Base-by-base conservation (phyloP, 1,140 invertebrate genomes). In the Temnothorax longispinosus region DNA sequence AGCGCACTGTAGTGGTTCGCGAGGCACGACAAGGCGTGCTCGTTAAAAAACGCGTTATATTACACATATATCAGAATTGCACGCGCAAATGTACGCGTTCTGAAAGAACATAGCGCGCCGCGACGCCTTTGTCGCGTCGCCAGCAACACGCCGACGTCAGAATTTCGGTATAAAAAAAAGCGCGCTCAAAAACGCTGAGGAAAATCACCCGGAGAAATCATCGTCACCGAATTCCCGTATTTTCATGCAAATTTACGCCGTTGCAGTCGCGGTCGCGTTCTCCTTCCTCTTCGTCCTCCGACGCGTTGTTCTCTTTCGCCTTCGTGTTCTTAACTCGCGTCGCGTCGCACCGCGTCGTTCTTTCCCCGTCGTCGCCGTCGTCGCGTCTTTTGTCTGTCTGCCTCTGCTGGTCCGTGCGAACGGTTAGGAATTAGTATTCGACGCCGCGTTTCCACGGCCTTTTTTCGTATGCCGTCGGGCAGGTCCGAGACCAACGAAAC, bases 381-480 rank as follows among this genome's bases (percentile, higher is more conserved):
- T 67, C 85, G 50, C 77, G 71, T 54, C 75, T 58, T 69, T 86
- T 80, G 67, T 72, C 54, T 35, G 50, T 44, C 18, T 44, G 21
- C 50, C 13, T 41, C 27, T 27, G 32, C 4, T 38, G 38, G 69
- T 35, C 52, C 52, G 89, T 89, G 82, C 60, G 56, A 60, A 71
- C 60, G 35, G 60, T 41, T 27, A 76, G 62, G 27, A 88, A 90
- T 91, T 91, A 87, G 90, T 91, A 88, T 89, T 92, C 90, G 50
- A 69, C 21, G 35, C 56, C 72, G 78, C 87, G 80, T 87, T 52
- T 56, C 21, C 82, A 13, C 64, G 54, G 74, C 62, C 82, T 81
- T 88, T 90, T 92, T 92, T 90, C 85, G 91, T 92, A 92, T 91
- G 90, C 90, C 72, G 62, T 81, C 72, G 58, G 90, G 62, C 56